Base-by-base conservation (phyloP, 2,888 invertebrate species). In the Eucera pruinosa region DNA sequence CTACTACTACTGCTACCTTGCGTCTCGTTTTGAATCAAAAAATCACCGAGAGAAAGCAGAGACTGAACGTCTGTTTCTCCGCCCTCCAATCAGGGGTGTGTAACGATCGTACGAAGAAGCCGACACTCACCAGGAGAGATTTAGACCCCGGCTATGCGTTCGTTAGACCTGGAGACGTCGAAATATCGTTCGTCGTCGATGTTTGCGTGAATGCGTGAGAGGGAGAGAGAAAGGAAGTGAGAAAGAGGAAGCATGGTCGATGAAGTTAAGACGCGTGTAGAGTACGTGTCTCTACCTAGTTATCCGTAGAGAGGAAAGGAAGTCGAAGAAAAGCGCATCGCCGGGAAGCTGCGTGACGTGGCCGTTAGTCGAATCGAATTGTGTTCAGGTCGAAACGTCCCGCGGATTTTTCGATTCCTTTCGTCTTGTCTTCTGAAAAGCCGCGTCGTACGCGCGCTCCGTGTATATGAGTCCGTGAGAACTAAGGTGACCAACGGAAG, bases 401-500 rank as follows among this genome's bases (percentile, higher is more conserved):
- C 70, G 70, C 52, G 74, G 50, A 58, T 64, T 50, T 67, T 60
- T 57, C 76, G 69, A 65, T 69, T 54, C 55, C 60, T 65, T 76
- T 77, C 65, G 77, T 66, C 70, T 60, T 77, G 55, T 65, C 70
- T 77, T 60, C 45, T 62, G 33, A 13, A 62, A 70, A 25, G 45
- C 30, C 60, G 64, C 76, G 76, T 54, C 25, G 15, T 11, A 57
- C 5, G 25, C 41, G 23, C 15, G 36, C 30, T 54, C 5, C 58
- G 36, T 57, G 13, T 61, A 43, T 75, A 67, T 43, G 72, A 83
- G 70, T 81, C 70, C 33, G 58, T 68, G 75, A 76, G 78, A 81
- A 73, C n/a, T 58, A 66, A 71, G 27, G 55, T 66, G 54, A n/a
- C n/a, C n/a, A n/a, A n/a, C n/a, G n/a, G n/a, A n/a, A n/a, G n/a